Conservation (phyloP, 1,140 invertebrate species). For the Drosophila kepulauana region DNA sequence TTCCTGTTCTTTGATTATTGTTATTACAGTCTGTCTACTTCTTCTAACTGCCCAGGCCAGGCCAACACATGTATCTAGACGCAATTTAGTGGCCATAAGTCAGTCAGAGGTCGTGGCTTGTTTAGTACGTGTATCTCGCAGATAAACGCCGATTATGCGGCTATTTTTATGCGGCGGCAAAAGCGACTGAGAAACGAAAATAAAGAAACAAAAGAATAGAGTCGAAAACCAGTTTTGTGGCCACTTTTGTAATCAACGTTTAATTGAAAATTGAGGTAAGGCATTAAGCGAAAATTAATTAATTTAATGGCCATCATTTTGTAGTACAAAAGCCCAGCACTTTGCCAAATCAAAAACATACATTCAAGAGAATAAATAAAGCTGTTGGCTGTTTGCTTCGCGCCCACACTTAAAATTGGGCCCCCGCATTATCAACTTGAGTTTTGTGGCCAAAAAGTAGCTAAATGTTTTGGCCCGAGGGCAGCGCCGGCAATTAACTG, state of each 20-base stretch:
- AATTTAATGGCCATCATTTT: conserved; percentile 77
- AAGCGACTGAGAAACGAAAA: conserved; percentile 4
- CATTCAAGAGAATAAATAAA: conserved; percentile 2
- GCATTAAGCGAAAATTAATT: conserved; percentile 62
- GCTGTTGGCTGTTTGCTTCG: not conserved
- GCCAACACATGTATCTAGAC: conserved; percentile 19
- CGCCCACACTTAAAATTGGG: conserved; percentile 18
- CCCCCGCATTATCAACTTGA: conserved; percentile 16
- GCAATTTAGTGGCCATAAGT: conserved; percentile 73
- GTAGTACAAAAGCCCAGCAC: conserved; percentile 38
- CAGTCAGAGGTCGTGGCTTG: conserved; percentile 49
- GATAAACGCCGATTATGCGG: conserved; percentile 44
- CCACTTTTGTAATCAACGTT: conserved; percentile 59
- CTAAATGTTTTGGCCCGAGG: conserved; percentile 8
- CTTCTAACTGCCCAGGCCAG: not conserved
- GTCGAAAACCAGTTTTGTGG: conserved; percentile 40
- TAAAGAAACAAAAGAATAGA: conserved; percentile 7
- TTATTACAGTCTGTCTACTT: conserved; percentile 49
- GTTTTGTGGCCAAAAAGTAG: conserved; percentile 27
- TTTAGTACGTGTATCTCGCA: conserved; percentile 51
- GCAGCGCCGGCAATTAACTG: conserved; percentile 28
- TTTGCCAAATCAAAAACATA: conserved; percentile 33
- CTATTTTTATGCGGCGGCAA: conserved; percentile 35
- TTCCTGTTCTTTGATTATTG: conserved; percentile 54
- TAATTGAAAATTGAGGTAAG: conserved; percentile 68